phyloP scores from a whole-genome alignment of 1,140 invertebrate genomes.

The Periplaneta americana region DNA sequence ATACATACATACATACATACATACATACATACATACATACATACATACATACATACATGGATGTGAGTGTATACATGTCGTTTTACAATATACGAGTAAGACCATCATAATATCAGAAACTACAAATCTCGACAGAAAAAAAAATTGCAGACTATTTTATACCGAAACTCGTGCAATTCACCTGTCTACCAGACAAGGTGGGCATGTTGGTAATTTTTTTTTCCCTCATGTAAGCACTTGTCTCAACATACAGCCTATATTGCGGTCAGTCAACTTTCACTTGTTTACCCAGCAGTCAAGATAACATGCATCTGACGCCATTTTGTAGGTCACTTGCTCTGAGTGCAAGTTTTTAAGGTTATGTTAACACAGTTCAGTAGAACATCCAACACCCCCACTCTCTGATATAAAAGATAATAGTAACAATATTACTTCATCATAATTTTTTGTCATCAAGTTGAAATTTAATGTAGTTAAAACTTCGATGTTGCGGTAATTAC shows the following conservation, averaged over 20 bases:
- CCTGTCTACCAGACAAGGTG: background rate
- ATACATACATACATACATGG: too few relatives aligned
- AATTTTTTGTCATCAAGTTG: background rate
- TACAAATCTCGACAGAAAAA: background rate
- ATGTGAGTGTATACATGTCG: too few relatives aligned
- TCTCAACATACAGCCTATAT: background rate
- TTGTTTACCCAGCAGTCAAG: background rate
- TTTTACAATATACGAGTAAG: too few relatives aligned
- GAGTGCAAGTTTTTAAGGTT: background rate
- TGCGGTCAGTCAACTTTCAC: background rate
- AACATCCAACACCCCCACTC: background rate
- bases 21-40: too few relatives aligned
- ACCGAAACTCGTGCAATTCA: background rate
- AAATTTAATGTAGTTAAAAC: background rate
- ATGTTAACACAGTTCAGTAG: background rate
- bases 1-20: too few relatives aligned
- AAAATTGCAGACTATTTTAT: background rate
- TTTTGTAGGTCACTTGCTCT: background rate
- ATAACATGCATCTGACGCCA: background rate
- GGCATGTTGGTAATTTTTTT: background rate
- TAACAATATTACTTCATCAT: background rate
- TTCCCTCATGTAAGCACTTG: background rate
- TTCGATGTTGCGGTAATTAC: background rate
- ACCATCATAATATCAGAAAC: too few relatives aligned
- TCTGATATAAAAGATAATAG: background rate